Evolutionary conservation across 2,797 vertebrate species (phyloP).

Genomic region (Carcharodon carcharias): DNA sequence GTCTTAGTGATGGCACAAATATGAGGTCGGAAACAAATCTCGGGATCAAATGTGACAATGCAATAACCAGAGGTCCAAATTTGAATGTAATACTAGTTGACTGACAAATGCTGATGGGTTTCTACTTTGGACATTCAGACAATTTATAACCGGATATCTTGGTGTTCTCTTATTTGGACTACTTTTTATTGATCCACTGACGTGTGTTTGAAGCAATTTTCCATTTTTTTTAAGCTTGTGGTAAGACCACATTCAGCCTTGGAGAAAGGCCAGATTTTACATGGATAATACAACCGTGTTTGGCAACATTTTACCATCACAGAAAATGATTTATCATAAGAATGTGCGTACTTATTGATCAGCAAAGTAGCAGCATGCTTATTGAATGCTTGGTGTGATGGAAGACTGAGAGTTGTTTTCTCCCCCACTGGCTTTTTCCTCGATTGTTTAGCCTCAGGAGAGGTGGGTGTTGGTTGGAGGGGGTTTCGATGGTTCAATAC

Average conservation of each 20-base stretch:
- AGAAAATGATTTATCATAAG: neutral
- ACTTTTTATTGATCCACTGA: neutral
- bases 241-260: no score
- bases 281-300: neutral
- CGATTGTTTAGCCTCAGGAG: conserved; percentile 35
- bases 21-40: no score
- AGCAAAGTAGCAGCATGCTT: neutral
- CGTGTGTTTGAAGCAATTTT: neutral
- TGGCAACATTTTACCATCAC: neutral
- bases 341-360: neutral
- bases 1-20: no score
- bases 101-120: neutral
- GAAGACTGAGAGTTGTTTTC: neutral
- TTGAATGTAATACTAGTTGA: neutral
- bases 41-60: no score
- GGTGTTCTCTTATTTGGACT: neutral
- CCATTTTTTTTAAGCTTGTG: neutral
- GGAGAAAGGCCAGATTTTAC: neutral
- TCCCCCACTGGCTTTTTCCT: neutral
- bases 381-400: neutral
- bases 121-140: neutral
- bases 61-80: neutral
- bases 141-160: neutral
- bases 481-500: conserved; percentile 42
- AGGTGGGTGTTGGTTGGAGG: neutral